Evolutionary conservation across 2,797 vertebrate genomes (phyloP), one percentile per base, ranked within the genome.

Genomic region (Scleropages formosus): DNA sequence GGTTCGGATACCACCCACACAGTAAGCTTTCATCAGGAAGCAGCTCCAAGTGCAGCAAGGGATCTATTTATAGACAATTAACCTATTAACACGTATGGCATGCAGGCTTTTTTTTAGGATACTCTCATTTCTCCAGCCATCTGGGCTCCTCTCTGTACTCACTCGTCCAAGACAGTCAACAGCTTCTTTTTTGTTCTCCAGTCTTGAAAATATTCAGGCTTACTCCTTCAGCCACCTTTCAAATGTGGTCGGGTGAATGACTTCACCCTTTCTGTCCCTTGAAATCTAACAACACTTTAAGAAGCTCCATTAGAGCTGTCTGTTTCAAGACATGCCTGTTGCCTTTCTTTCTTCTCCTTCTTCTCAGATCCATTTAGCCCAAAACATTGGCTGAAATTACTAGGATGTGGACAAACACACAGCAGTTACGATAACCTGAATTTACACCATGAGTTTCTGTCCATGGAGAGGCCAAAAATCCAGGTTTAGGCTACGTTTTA

Each of bases 41-140:
- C 27, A n/a, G 11, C 27, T 20, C 70, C 3, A 3, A 12, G 53
- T 12, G 12, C 53, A 59, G 31, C 70, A 59, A 60, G 31, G 27
- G 10, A 27, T 24, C 47, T 72, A 59, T 60, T 72, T 72, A 72
- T 60, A 46, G 27, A 22, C 56, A 59, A 59, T 72, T 72, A 59
- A 27, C 53, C 18, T 72, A 72, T 72, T 46, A 72, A 72, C 53
- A 59, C 70, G 44, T 72, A 60, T 12, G 27, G 27, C 56, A 39
- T 53, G n/a, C 70, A 0, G 56, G 13, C 49, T n/a, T 58, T 31
- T 13, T 58, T 58, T 59, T 16, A 18, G 20, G 53, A 72, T 39
- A 44, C 27, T 22, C 10, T 4, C 18, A 27, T 56, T 70, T 53
- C 47, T 53, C 49, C 2, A 1, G 47, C 67, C 67, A 47, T 66